Evolutionary conservation across 2,113 vertebrate genomes (phyloP).

Genomic region (Typhlomys cinereus): DNA sequence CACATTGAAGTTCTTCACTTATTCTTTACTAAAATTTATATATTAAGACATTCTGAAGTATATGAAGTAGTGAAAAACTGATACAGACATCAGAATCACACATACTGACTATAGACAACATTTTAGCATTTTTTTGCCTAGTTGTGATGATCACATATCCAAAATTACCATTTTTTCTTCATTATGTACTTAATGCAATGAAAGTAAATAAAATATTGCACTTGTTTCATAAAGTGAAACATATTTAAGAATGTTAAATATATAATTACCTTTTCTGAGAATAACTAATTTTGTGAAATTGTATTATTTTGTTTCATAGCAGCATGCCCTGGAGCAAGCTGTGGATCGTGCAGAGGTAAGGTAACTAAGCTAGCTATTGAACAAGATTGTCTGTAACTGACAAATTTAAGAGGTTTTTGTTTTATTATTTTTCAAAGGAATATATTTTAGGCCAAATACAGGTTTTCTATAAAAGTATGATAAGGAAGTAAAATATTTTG

Average conservation of each 20-base stretch:
- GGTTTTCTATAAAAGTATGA: constrained; percentile 22
- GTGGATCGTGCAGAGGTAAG: constrained; percentile 99
- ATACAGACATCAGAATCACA: not conserved
- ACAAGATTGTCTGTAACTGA: not conserved
- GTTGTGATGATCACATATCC: not conserved
- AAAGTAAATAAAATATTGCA: not conserved
- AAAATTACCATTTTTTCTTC: not conserved
- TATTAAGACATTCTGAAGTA: not conserved
- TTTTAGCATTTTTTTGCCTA: not conserved
- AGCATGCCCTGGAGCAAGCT: constrained; percentile 98
- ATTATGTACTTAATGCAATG: not conserved
- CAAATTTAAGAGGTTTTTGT: constrained; percentile 40
- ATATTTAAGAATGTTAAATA: constrained; percentile 19
- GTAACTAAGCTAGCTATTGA: constrained; percentile 42
- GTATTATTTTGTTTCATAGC: constrained; percentile 85
- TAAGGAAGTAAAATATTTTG: too few species aligned
- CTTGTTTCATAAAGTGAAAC: constrained; percentile 31
- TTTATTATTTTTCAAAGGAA: not conserved
- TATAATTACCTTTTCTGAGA: constrained; percentile 52
- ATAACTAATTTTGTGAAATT: constrained; percentile 71
- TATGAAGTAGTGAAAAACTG: not conserved
- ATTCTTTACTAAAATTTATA: not conserved
- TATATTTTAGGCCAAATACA: constrained; percentile 30
- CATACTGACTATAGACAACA: not conserved
- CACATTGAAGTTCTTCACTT: not conserved